phyloP scores from a whole-genome alignment of 2,113 vertebrate genomes.

The Lophotis ruficrista region DNA sequence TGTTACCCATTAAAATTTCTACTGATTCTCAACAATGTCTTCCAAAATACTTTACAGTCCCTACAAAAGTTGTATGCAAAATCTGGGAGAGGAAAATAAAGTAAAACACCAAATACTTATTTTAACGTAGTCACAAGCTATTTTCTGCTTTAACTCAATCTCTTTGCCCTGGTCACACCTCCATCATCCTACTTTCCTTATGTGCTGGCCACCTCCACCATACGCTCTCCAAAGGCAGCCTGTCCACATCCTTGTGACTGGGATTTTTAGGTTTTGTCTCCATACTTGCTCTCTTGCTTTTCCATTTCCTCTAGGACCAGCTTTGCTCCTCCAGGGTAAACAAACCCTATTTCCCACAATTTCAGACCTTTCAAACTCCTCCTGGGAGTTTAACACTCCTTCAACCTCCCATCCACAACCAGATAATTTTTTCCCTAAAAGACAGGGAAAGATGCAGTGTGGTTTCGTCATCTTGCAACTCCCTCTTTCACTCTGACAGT shows the following conservation, averaged over 20 bases:
- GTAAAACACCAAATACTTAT: neutral
- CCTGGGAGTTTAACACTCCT: neutral
- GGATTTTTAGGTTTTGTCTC: neutral
- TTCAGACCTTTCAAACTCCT: neutral
- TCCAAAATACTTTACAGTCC: neutral
- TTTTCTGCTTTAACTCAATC: neutral
- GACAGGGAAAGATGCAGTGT: neutral
- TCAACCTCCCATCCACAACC: neutral
- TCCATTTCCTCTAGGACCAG: neutral
- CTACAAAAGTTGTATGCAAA: neutral
- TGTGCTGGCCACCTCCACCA: neutral
- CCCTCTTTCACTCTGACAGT: neutral
- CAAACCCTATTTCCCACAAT: neutral
- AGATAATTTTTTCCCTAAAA: too few relatives aligned
- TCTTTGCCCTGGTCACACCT: neutral
- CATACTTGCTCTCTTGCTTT: neutral
- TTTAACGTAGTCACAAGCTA: neutral
- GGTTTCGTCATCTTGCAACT: neutral
- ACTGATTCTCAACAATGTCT: neutral
- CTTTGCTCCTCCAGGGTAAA: neutral
- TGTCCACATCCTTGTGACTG: neutral
- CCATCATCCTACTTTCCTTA: neutral
- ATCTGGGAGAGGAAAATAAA: neutral
- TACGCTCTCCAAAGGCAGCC: neutral
- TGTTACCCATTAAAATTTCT: neutral